Evolutionary conservation across 1,140 invertebrate species (phyloP).

Genomic region (Venturia canescens): DNA sequence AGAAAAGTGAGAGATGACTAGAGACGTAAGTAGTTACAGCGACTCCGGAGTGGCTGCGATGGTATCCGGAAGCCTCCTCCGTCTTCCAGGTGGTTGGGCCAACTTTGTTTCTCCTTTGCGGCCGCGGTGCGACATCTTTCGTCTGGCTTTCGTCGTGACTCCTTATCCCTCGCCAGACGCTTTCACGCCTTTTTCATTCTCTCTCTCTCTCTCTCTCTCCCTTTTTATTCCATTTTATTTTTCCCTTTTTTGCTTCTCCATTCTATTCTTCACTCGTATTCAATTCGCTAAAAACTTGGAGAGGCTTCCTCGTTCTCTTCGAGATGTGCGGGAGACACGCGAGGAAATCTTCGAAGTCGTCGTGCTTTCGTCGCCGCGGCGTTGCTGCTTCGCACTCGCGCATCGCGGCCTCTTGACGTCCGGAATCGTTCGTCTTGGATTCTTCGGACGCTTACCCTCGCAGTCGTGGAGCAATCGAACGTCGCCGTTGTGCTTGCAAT

Average conservation of each 20-base stretch:
- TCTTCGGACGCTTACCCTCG: too few species aligned
- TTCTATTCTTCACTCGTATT: constrained; percentile 30
- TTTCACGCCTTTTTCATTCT: constrained; percentile 33
- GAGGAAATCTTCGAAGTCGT: neutral
- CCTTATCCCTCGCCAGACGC: constrained; percentile 12
- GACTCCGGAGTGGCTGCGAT: constrained; percentile 45
- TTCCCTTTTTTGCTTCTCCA: neutral
- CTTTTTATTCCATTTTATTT: neutral
- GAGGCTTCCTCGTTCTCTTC: neutral
- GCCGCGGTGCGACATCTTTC: neutral
- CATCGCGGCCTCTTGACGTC: too few species aligned
- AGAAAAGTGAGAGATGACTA: constrained; percentile 7
- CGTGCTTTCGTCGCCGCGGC: neutral
- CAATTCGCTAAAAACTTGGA: constrained; percentile 41
- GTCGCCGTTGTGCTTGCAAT: too few species aligned
- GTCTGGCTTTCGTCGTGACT: constrained; percentile 17
- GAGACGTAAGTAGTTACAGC: constrained; percentile 28
- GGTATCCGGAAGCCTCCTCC: constrained; percentile 57
- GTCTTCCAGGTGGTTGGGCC: constrained; percentile 56
- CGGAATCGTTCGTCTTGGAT: too few species aligned
- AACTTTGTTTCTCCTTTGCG: constrained; percentile 42
- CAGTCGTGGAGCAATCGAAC: too few species aligned
- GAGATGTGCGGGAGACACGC: constrained; percentile 6
- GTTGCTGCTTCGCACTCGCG: too few species aligned
- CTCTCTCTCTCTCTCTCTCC: neutral